These are phyloP conservation scores for Acrocephalus scirpaceus DNA, from an alignment of 2,797 vertebrate genomes.

Conservation along the genomic window DNA sequence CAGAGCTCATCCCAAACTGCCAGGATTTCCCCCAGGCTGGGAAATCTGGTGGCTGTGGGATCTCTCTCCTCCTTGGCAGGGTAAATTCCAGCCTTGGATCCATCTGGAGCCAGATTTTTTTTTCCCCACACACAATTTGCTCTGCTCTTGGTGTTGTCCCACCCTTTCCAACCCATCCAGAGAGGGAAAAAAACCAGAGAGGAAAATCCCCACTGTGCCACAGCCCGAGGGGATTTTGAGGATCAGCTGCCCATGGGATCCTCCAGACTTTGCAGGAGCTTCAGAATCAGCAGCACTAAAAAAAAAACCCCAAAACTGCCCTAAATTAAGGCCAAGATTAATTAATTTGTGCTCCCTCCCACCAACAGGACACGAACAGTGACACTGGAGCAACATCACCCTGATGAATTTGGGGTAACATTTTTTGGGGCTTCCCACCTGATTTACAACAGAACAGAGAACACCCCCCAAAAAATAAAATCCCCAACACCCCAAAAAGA, in stretches of 20 bases:
- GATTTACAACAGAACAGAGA: slow-evolving; percentile 37
- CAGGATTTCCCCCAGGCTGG: neutral
- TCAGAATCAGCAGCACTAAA: neutral
- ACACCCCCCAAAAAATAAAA: neutral
- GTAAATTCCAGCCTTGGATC: neutral
- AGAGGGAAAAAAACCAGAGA: neutral
- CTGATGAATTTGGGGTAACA: neutral
- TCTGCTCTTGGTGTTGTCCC: neutral
- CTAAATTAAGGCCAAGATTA: neutral
- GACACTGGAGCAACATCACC: neutral
- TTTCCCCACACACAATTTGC: neutral
- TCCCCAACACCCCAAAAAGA: neutral
- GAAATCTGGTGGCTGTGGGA: neutral
- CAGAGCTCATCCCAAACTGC: neutral
- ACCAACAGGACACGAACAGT: neutral
- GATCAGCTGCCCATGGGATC: neutral
- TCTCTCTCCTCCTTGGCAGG: neutral
- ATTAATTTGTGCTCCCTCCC: neutral
- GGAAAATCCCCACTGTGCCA: neutral
- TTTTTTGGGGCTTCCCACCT: neutral
- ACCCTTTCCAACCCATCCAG: neutral
- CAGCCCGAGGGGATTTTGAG: neutral
- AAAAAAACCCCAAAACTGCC: neutral
- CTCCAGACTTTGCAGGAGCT: neutral
- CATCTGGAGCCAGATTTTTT: neutral